phyloP scores from a whole-genome alignment of 1,140 invertebrate genomes.

The Psilanteris sp. region DNA sequence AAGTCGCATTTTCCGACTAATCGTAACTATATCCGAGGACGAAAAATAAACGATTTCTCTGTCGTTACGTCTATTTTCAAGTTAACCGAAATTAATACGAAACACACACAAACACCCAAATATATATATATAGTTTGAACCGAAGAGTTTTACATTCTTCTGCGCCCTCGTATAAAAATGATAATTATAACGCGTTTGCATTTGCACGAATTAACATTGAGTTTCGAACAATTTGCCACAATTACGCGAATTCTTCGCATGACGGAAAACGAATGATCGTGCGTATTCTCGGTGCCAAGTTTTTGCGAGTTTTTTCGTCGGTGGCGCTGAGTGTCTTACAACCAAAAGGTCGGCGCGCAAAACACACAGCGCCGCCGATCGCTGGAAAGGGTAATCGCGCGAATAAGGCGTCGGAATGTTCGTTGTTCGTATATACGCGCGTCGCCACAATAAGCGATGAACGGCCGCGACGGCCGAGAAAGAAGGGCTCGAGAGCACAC shows the following conservation, averaged over 20 bases:
- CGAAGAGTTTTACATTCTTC: too few relatives aligned
- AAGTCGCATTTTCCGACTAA: too few relatives aligned
- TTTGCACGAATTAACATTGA: conserved; percentile 44
- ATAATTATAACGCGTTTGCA: conserved; percentile 8
- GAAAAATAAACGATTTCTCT: too few relatives aligned
- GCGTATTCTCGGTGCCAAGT: conserved; percentile 8
- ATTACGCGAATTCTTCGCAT: conserved; percentile 37
- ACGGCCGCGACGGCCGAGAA: conserved; percentile 32
- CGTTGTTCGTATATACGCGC: conserved; percentile 47
- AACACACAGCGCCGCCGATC: conserved; percentile 28
- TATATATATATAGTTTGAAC: too few relatives aligned
- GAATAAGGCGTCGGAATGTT: conserved; percentile 72
- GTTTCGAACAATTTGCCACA: conserved; percentile 37
- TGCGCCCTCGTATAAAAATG: too few relatives aligned
- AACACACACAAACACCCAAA: too few relatives aligned
- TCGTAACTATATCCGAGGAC: too few relatives aligned
- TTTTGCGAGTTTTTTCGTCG: conserved; percentile 20
- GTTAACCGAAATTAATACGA: too few relatives aligned
- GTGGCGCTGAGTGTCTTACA: conserved; percentile 21
- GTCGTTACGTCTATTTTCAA: too few relatives aligned
- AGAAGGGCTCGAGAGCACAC: conserved; percentile 25
- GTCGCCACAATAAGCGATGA: conserved; percentile 44
- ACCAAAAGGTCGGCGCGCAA: conserved; percentile 18
- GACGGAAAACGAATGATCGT: conserved; percentile 15
- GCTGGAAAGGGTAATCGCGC: conserved; percentile 69